Conservation (phyloP, 2,797 vertebrate genomes). For the Phrynocephalus guinanensis region DNA sequence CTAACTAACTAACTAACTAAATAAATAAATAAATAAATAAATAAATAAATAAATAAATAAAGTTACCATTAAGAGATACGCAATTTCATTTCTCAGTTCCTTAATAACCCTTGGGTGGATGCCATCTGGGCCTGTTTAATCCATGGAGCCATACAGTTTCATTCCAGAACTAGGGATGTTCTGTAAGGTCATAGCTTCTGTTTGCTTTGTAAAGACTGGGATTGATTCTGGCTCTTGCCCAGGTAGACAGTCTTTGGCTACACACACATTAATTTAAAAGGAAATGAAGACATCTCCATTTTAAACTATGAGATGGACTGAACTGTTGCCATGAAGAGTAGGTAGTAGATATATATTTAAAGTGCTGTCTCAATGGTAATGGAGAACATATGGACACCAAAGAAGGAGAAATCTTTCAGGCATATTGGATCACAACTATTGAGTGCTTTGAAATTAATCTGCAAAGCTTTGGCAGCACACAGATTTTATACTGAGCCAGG, state of each 20-base stretch:
- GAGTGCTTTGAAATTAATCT: slow-evolving; percentile 58
- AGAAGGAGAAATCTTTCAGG: slow-evolving; percentile 16
- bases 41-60: no score
- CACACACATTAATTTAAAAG: not conserved
- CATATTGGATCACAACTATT: slow-evolving; percentile 46
- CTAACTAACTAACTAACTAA: no score
- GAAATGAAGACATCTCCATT: slow-evolving; percentile 54
- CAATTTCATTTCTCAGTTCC: no score
- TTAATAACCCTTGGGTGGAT: no score
- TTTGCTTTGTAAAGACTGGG: not conserved
- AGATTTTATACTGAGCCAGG: slow-evolving; percentile 20
- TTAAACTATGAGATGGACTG: slow-evolving; percentile 53
- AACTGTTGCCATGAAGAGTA: slow-evolving; percentile 55
- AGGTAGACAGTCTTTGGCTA: not conserved
- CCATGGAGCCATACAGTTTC: not conserved
- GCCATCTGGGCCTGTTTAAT: not conserved
- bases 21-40: no score
- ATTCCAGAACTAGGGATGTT: not conserved
- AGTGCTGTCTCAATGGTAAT: slow-evolving; percentile 29
- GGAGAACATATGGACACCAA: slow-evolving; percentile 33
- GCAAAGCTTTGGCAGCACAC: slow-evolving; percentile 50
- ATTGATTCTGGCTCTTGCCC: not conserved
- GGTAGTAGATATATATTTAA: slow-evolving; percentile 45
- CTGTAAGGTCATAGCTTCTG: not conserved
- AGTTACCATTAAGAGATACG: no score